phyloP scores from a whole-genome alignment of 35 echinoderm and acorn worm species.

The Diadema setosum region DNA sequence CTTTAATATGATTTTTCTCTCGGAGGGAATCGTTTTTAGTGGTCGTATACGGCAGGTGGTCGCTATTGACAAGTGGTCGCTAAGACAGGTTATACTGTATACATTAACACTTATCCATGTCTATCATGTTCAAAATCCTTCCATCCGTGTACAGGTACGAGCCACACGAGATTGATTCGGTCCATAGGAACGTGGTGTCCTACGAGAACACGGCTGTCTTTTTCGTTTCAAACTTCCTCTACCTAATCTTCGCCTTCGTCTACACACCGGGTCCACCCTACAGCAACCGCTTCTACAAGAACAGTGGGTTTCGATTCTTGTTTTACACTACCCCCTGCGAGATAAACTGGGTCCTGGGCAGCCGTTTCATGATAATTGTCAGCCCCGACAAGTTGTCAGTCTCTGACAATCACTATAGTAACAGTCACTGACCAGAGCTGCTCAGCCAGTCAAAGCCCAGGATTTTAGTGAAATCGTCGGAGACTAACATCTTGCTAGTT shows the following conservation, averaged over 20 bases:
- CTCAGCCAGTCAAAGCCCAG: not conserved
- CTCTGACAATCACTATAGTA: not conserved
- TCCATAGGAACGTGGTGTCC: not conserved
- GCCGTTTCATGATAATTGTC: not conserved
- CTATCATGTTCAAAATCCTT: not conserved
- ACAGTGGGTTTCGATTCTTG: conserved; percentile 40
- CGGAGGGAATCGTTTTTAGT: too few relatives aligned
- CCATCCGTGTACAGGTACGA: not conserved
- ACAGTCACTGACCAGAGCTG: not conserved
- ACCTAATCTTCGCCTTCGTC: conserved; percentile 51
- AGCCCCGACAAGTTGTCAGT: not conserved
- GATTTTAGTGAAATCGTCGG: not conserved
- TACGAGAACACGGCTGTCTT: conserved; percentile 68
- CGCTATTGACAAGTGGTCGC: too few relatives aligned
- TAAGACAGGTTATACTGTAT: not conserved
- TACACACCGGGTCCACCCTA: conserved; percentile 61
- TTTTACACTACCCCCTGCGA: not conserved
- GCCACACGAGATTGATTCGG: not conserved
- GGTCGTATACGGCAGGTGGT: too few relatives aligned
- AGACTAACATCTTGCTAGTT: not conserved
- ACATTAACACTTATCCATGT: not conserved
- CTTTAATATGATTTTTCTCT: too few relatives aligned
- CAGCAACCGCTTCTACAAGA: conserved; percentile 63
- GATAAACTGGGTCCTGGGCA: not conserved
- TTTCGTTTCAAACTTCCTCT: conserved; percentile 60